phyloP scores from a whole-genome alignment of 2,888 invertebrate species.

The Calameuta filiformis region DNA sequence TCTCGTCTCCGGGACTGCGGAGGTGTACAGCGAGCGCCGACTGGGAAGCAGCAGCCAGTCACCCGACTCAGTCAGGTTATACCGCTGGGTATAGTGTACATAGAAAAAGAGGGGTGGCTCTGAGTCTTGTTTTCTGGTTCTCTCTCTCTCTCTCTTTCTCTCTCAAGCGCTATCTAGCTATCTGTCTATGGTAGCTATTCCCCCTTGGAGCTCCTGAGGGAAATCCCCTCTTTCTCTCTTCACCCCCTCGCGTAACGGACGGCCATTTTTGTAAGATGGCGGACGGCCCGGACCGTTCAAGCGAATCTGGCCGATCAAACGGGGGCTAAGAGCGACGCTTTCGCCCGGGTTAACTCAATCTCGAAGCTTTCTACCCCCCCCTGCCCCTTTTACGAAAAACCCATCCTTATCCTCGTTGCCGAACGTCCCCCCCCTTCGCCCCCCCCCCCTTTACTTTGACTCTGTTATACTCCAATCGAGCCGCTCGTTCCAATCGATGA shows the following conservation, averaged over 20 bases:
- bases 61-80: neutral
- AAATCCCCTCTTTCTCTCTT: constrained; percentile 8
- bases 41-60: neutral
- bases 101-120: constrained; percentile 15
- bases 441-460: constrained; percentile 17
- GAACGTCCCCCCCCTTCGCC: constrained; percentile 5
- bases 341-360: constrained; percentile 64
- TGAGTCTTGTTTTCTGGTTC: constrained; percentile 10
- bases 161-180: neutral
- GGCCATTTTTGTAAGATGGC: constrained; percentile 45
- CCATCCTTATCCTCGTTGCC: constrained; percentile 16
- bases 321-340: constrained; percentile 64
- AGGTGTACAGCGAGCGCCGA: neutral
- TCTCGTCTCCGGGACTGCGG: constrained; percentile 18
- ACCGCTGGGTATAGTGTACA: constrained; percentile 2
- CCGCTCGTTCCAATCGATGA: constrained; percentile 63
- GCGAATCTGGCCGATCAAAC: constrained; percentile 66
- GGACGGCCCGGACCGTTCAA: constrained; percentile 56
- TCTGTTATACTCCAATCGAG: neutral
- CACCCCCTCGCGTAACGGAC: constrained; percentile 20
- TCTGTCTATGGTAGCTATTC: neutral
- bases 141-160: constrained; percentile 11
- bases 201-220: constrained; percentile 26
- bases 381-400: neutral
- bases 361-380: constrained; percentile 32